A percentile compares a stretch with the other conserved stretches of the same genome.
phyloP scores from a whole-genome alignment of 2,888 invertebrate genomes.

The Bellardia pandia region DNA sequence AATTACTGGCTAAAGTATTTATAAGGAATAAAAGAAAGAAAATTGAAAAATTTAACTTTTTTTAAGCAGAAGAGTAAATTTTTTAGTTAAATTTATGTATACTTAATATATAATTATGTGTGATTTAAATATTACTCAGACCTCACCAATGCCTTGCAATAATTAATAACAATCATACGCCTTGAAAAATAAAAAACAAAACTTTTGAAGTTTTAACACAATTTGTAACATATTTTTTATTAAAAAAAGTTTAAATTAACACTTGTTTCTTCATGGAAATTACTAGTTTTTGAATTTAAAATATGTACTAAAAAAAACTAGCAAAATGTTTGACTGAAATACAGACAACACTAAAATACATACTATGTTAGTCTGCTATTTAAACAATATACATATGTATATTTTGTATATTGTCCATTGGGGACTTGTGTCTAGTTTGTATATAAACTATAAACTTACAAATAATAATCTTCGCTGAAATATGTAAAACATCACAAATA shows the following conservation, averaged over 20 bases:
- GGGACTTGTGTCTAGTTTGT: background rate
- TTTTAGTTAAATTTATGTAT: background rate
- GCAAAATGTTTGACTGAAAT: too few relatives aligned
- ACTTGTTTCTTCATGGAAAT: too few relatives aligned
- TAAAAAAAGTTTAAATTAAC: too few relatives aligned
- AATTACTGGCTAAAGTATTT: background rate
- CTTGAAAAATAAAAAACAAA: too few relatives aligned
- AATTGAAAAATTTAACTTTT: too few relatives aligned
- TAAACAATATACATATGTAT: background rate
- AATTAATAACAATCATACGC: too few relatives aligned
- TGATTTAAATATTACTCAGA: background rate
- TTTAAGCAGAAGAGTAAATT: background rate
- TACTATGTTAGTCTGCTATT: background rate
- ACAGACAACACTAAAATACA: background rate
- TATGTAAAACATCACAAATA: background rate
- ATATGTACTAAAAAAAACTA: too few relatives aligned
- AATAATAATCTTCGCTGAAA: background rate
- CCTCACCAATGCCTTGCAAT: background rate
- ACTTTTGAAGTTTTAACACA: too few relatives aligned
- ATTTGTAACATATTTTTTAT: too few relatives aligned
- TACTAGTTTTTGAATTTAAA: too few relatives aligned
- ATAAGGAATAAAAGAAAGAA: too few relatives aligned
- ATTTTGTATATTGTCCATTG: background rate
- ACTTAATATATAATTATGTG: background rate
- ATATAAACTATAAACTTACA: background rate